Conservation (phyloP, 2,797 vertebrate genomes). For the Chaunax sp. region DNA sequence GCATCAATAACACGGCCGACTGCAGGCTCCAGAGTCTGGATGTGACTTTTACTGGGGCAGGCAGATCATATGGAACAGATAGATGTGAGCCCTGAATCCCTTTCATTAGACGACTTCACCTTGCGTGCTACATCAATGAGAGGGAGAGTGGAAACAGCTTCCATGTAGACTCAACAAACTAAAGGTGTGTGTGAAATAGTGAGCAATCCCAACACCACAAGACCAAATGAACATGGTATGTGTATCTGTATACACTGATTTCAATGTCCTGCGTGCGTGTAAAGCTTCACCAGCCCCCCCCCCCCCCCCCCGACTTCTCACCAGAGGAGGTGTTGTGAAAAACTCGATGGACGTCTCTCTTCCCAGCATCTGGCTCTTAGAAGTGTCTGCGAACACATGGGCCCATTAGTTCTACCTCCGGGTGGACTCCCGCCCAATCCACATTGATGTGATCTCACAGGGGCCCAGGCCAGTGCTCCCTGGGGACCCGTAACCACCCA, state of each 20-base stretch:
- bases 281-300: conserved; percentile 52
- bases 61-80: conserved; percentile 79
- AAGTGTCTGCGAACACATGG: conserved; percentile 81
- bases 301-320: conserved; percentile 59
- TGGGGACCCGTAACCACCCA: conserved; percentile 81
- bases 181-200: conserved; percentile 50
- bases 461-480: conserved; percentile 74
- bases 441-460: conserved; percentile 79
- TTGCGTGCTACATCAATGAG: conserved; percentile 55
- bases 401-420: conserved; percentile 83
- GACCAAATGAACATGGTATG: conserved; percentile 62
- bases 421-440: conserved; percentile 75
- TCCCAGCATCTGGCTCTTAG: conserved; percentile 84
- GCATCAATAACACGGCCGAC: conserved; percentile 57
- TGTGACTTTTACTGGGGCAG: conserved; percentile 73
- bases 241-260: conserved; percentile 43
- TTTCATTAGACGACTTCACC: conserved; percentile 71
- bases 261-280: conserved; percentile 58
- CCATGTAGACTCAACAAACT: conserved; percentile 66
- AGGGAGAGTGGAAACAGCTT: conserved; percentile 61
- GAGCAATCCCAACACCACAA: conserved; percentile 38
- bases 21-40: conserved; percentile 38
- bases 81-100: conserved; percentile 61
- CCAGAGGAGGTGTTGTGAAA: conserved; percentile 72
- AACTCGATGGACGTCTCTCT: conserved; percentile 81